Conservation (phyloP, 2,113 vertebrate species). For the Lampris megalopsis region DNA sequence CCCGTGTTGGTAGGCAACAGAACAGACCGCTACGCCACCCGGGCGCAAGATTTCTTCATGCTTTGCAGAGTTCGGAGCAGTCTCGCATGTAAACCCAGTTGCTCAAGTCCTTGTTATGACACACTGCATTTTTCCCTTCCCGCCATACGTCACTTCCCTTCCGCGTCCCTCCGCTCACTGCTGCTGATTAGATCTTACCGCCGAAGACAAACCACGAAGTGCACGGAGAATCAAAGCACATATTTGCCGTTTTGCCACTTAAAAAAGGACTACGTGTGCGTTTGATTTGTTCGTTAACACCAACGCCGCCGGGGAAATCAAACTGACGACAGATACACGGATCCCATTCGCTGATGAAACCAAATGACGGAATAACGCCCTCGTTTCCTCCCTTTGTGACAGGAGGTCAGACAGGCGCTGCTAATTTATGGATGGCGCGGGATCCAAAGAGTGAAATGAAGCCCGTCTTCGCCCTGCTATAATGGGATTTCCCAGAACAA, state of each 20-base stretch:
- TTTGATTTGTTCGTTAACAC: neutral
- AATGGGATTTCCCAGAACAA: constrained; percentile 58
- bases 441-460: constrained; percentile 58
- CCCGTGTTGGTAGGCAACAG: too few relatives aligned
- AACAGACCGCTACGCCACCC: too few relatives aligned
- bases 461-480: constrained; percentile 28
- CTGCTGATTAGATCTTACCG: neutral
- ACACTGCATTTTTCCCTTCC: neutral
- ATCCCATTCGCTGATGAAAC: too few relatives aligned
- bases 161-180: too few relatives aligned
- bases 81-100: neutral
- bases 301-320: neutral
- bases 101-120: too few relatives aligned
- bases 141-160: neutral
- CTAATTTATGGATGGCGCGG: constrained; percentile 33
- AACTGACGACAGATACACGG: neutral
- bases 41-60: neutral
- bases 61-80: constrained; percentile 5
- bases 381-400: neutral
- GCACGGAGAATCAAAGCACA: neutral
- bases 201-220: neutral
- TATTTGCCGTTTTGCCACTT: neutral
- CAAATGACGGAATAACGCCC: neutral
- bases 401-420: constrained; percentile 16
- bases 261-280: neutral